Percentiles rank a stretch among this genome's conserved stretches.
Conservation (phyloP, 2,113 vertebrate genomes). For the Oxyura jamaicensis region DNA sequence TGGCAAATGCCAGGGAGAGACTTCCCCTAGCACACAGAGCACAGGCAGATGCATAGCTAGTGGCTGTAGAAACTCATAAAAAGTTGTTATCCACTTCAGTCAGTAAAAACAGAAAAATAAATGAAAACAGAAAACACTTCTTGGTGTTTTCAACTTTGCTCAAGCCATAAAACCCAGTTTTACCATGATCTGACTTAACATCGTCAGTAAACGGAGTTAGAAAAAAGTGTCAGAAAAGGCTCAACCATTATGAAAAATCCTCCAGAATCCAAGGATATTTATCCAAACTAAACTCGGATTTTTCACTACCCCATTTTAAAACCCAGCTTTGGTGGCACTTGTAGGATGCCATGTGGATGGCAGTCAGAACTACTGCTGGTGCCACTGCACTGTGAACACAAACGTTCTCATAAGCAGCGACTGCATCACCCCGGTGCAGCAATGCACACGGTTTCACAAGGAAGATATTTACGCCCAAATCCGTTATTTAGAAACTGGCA, state of each 20-base stretch:
- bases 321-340: not conserved
- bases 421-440: not conserved
- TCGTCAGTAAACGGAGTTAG: not conserved
- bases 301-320: not conserved
- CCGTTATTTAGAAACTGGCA: not conserved
- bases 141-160: not conserved
- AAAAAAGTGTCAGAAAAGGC: not conserved
- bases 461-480: not conserved
- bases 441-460: not conserved
- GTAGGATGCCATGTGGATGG: not conserved
- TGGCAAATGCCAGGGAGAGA: not conserved
- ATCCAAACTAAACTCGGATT: not conserved
- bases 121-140: not conserved
- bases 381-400: not conserved
- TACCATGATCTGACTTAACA: not conserved
- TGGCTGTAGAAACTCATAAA: not conserved
- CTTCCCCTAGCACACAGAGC: not conserved
- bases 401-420: rapidly evolving
- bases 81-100: not conserved
- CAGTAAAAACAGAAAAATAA: not conserved
- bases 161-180: not conserved
- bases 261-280: not conserved
- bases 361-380: not conserved
- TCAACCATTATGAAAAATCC: rapidly evolving
- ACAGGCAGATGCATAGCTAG: not conserved